Percentiles rank a stretch among this genome's conserved stretches.
Evolutionary conservation across 2,888 invertebrate genomes (phyloP).

Genomic region (Neelides folsomi): DNA sequence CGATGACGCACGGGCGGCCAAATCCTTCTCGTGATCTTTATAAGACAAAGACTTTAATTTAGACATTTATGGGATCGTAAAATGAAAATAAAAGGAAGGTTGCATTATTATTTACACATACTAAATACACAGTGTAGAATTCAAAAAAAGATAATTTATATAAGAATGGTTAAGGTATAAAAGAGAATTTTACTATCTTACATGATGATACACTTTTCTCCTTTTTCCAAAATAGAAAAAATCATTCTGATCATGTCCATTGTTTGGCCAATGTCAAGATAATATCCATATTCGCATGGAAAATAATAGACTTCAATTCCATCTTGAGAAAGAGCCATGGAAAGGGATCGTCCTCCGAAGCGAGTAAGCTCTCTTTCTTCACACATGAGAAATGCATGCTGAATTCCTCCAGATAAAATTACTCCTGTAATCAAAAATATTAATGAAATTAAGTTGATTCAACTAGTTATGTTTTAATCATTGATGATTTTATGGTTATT

Average conservation of each 20-base stretch:
- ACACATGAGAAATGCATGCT: constrained; percentile 5
- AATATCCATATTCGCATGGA: constrained; percentile 11
- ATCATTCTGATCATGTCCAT: constrained; percentile 11
- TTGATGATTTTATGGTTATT: not conserved
- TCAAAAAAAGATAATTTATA: not conserved
- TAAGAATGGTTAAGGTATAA: not conserved
- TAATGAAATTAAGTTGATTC: not conserved
- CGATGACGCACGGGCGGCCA: constrained; percentile 11
- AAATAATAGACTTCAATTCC: constrained; percentile 3
- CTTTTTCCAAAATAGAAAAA: constrained; percentile 3
- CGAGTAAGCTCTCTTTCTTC: constrained; percentile 7
- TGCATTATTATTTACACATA: not conserved
- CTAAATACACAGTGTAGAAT: not conserved
- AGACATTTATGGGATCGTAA: not conserved
- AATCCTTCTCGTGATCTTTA: constrained; percentile 12
- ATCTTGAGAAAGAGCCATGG: not conserved
- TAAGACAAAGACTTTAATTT: not conserved
- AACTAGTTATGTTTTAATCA: not conserved
- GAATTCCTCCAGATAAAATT: constrained; percentile 1
- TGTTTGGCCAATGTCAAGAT: constrained; percentile 5
- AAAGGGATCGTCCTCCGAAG: constrained; percentile 5
- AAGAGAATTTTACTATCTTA: constrained; percentile 1
- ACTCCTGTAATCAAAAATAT: constrained; percentile 6
- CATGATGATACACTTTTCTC: constrained; percentile 13
- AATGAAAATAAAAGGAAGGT: not conserved